Evolutionary conservation across 2,113 vertebrate genomes (phyloP), one percentile per base, ranked within the genome.

Genomic region (Apistogramma diplotaenia): DNA sequence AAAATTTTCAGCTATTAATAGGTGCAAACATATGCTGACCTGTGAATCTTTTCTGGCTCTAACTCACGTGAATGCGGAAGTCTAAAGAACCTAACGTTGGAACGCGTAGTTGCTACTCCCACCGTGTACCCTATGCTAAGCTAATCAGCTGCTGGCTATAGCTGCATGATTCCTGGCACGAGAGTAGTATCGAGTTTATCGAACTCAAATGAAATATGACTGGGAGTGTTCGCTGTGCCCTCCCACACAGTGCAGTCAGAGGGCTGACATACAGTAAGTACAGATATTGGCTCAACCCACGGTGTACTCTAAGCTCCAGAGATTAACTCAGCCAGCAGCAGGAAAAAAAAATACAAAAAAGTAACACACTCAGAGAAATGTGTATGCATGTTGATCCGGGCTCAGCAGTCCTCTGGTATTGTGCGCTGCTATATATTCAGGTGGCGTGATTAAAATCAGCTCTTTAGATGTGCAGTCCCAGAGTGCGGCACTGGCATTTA

Each of bases 401-500:
- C 56, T 78, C 83, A 27, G 54, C 54, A 7, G 65, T 49, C 33
- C 54, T 35, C 60, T 71, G 59, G 18, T 33, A 5, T 51, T 56
- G 78, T 76, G 27, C 18, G 61, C 43, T 56, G 67, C 79, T 35
- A 59, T 89, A 80, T 91, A 91, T 89, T 87, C 76, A 82, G 83
- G 40, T 58, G 79, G 31, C 27, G 25, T 54, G 82, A 91, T 90
- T 83, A 72, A 79, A 85, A 91, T 85, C 78, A 6, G n/a, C 46
- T 70, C 61, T 71, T 87, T 55, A 56, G 79, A 90, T 82, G 84
- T 60, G 81, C 31, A 37, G 74, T 79, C 82, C 85, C 83, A 23
- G 73, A 23, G 84, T 55, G 81, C 59, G n/a, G 78, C 11, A 16
- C 40, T 72, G 87, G 79, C 88, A 85, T 92, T 92, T 76, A 83